Conservation (phyloP, 2,113 vertebrate species). For the Perca fluviatilis region DNA sequence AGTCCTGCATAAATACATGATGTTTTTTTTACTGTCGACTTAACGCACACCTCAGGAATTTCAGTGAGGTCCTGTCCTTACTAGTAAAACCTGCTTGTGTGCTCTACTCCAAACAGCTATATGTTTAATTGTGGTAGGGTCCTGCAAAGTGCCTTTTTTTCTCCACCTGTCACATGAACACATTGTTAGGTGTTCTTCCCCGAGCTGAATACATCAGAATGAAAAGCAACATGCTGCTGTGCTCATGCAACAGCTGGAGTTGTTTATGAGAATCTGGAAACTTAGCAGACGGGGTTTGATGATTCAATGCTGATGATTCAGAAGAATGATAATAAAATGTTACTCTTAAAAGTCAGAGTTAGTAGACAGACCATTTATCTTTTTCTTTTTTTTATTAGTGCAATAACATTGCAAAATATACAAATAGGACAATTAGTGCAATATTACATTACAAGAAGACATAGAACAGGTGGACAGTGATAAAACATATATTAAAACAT, state of each 20-base stretch:
- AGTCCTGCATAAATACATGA: constrained; percentile 52
- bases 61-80: constrained; percentile 74
- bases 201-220: neutral
- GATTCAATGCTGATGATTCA: constrained; percentile 45
- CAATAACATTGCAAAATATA: no score
- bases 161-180: constrained; percentile 32
- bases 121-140: constrained; percentile 55
- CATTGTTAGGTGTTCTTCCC: constrained; percentile 9
- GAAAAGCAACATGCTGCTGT: constrained; percentile 8
- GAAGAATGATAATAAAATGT: constrained; percentile 10
- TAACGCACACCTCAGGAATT: constrained; percentile 82
- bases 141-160: constrained; percentile 28
- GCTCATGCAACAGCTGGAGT: constrained; percentile 7
- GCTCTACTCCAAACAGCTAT: constrained; percentile 61
- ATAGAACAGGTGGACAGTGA: no score
- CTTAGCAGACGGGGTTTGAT: neutral
- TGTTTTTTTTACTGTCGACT: constrained; percentile 82
- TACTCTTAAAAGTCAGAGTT: constrained; percentile 26
- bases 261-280: constrained; percentile 14
- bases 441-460: no score
- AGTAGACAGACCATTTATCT: no score
- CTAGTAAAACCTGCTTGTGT: constrained; percentile 76
- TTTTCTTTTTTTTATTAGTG: no score
- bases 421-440: no score
- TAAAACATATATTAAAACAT: no score